Percentiles rank a stretch among this genome's conserved stretches.
Conservation (phyloP, 2,888 invertebrate genomes). For the Ametastegia equiseti region DNA sequence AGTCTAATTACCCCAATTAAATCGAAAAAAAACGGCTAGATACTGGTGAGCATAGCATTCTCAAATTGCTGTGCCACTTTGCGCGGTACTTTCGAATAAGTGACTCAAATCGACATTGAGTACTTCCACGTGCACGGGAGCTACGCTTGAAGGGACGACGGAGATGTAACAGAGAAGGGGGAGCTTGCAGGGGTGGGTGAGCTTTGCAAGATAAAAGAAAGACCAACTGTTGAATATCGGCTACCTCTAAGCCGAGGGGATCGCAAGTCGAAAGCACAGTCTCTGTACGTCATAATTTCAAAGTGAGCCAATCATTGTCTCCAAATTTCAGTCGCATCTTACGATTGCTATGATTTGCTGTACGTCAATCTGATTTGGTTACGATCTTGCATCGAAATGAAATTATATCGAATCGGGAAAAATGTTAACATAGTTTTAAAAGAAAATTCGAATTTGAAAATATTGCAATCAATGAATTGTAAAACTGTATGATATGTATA, state of each 20-base stretch:
- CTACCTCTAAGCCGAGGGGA: conserved; percentile 56
- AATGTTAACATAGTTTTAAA: no score
- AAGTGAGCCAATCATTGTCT: conserved; percentile 54
- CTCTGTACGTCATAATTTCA: background rate
- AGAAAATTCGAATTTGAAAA: no score
- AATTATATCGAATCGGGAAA: background rate
- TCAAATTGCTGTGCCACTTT: background rate
- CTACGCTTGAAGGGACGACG: conserved; percentile 57
- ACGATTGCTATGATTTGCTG: background rate
- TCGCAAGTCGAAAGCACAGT: background rate
- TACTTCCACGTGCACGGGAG: conserved; percentile 26
- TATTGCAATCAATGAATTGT: no score
- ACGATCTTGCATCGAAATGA: background rate
- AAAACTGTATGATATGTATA: no score
- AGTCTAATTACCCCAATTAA: background rate
- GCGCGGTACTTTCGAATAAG: conserved; percentile 2
- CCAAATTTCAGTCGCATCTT: background rate
- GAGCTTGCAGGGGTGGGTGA: conserved; percentile 55
- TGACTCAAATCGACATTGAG: conserved; percentile 33
- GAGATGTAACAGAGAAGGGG: conserved; percentile 53
- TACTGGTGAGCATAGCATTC: background rate
- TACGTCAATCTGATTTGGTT: background rate
- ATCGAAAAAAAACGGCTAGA: background rate
- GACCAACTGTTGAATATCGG: conserved; percentile 75
- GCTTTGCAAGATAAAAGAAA: conserved; percentile 74